These are phyloP conservation scores for Cephalopholis sonnerati DNA, from an alignment of 2,113 vertebrate genomes.

Conservation along the genomic window DNA sequence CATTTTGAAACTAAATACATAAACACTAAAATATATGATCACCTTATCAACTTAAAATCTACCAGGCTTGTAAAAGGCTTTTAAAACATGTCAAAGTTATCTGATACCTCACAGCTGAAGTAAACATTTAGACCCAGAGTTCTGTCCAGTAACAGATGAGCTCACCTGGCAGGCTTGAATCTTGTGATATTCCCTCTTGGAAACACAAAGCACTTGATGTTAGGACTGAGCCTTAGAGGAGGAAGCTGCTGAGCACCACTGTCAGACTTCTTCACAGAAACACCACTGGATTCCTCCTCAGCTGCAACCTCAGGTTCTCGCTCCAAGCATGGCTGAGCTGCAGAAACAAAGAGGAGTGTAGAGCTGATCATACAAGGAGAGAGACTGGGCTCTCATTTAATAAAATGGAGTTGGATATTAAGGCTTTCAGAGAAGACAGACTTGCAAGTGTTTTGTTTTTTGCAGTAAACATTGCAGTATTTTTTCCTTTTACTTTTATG, in stretches of 20 bases:
- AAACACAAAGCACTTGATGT: constrained; percentile 93
- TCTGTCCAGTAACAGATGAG: not conserved
- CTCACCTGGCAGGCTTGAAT: constrained; percentile 91
- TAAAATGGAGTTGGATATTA: not conserved
- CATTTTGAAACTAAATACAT: not conserved
- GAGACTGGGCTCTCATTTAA: not conserved
- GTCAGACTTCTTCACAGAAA: constrained; percentile 1
- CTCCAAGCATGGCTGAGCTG: constrained; percentile 31
- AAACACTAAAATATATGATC: not conserved
- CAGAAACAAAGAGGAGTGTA: not conserved
- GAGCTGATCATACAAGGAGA: not conserved
- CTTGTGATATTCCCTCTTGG: constrained; percentile 88
- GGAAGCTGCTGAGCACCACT: not conserved
- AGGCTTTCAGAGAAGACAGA: not conserved
- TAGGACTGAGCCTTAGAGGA: constrained; percentile 72
- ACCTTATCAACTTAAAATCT: not conserved
- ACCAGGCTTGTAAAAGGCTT: not conserved
- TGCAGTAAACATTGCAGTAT: too few species aligned
- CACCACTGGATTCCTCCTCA: not conserved
- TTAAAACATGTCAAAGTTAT: too few species aligned
- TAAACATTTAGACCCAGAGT: too few species aligned
- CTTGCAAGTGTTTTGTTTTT: not conserved
- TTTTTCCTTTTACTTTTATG: not conserved
- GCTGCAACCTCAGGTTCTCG: not conserved
- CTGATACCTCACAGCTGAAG: too few species aligned